Evolutionary conservation across 2,113 vertebrate genomes (phyloP).

Genomic region (Semnornis frantzii): DNA sequence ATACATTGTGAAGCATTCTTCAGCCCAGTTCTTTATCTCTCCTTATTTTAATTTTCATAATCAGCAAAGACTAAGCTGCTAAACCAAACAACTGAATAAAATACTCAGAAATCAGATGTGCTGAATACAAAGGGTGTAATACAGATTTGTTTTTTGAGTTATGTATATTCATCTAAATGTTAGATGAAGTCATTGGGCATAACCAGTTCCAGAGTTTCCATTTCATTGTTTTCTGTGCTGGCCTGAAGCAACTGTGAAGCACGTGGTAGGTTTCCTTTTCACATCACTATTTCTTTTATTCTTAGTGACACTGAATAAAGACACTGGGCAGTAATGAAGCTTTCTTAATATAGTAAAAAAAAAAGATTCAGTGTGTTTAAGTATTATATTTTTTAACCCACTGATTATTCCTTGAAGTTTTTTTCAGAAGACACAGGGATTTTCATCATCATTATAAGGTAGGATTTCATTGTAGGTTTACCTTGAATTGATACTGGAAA

Average conservation of each 20-base stretch:
- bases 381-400: background rate
- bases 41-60: background rate
- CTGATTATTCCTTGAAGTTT: background rate
- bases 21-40: background rate
- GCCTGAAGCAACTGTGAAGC: background rate
- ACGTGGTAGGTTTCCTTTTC: background rate
- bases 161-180: background rate
- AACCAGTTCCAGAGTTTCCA: conserved; percentile 14
- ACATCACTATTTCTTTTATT: background rate
- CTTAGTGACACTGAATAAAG: background rate
- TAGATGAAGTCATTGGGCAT: background rate
- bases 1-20: background rate
- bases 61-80: background rate
- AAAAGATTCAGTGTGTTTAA: background rate
- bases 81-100: background rate
- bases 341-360: background rate
- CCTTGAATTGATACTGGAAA: background rate
- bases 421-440: background rate
- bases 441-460: background rate
- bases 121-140: background rate
- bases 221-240: background rate
- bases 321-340: background rate
- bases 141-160: background rate
- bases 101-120: background rate
- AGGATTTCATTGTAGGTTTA: background rate